Conservation (phyloP, 2,113 vertebrate genomes). For the Vanacampus margaritifer region DNA sequence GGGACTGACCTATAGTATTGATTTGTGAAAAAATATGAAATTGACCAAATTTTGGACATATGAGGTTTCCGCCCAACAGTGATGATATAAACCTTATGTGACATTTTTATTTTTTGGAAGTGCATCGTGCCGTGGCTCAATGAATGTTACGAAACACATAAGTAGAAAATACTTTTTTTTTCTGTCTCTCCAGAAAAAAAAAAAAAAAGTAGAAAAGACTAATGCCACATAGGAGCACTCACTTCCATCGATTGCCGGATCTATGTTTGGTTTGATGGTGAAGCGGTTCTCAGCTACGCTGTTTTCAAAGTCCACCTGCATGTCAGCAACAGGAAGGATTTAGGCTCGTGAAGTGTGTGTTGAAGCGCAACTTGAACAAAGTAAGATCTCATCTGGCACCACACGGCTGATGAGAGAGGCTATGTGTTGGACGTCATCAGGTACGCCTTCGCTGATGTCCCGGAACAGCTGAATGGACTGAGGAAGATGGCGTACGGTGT, state of each 20-base stretch:
- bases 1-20: too few species aligned
- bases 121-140: neutral
- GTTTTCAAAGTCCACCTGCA: slow-evolving; percentile 87
- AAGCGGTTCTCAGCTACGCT: slow-evolving; percentile 84
- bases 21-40: too few species aligned
- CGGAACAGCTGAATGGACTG: slow-evolving; percentile 82
- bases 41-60: too few species aligned
- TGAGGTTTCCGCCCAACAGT: too few species aligned
- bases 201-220: neutral
- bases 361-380: neutral
- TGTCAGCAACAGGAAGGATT: slow-evolving; percentile 10
- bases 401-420: slow-evolving; percentile 86
- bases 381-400: slow-evolving; percentile 52
- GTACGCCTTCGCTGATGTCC: slow-evolving; percentile 82
- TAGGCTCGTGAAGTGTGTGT: neutral
- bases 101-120: too few species aligned
- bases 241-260: slow-evolving; percentile 89
- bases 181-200: too few species aligned
- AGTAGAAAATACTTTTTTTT: too few species aligned
- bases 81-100: too few species aligned
- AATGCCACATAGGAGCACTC: slow-evolving; percentile 28
- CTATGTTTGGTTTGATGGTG: slow-evolving; percentile 84
- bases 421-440: slow-evolving; percentile 85
- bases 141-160: neutral
- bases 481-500: slow-evolving; percentile 82